Conservation (phyloP, 1,140 invertebrate species). For the Argopecten irradians region DNA sequence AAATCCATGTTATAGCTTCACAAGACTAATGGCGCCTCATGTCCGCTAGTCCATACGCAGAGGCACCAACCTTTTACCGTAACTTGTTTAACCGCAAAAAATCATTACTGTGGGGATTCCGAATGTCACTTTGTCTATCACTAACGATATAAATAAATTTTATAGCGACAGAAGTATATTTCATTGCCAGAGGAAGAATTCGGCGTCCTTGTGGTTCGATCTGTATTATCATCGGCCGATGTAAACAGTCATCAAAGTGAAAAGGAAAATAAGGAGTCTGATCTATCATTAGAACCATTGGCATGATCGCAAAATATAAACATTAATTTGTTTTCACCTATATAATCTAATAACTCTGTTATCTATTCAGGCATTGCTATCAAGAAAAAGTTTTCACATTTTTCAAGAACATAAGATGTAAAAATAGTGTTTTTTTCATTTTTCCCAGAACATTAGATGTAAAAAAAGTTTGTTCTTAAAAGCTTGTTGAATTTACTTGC, state of each 20-base stretch:
- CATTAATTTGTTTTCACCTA: too few relatives aligned
- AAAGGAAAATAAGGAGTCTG: too few relatives aligned
- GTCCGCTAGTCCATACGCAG: background rate
- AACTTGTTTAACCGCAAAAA: background rate
- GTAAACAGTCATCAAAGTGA: background rate
- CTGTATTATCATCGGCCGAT: background rate
- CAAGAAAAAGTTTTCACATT: too few relatives aligned
- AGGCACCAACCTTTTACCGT: background rate
- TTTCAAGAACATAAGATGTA: too few relatives aligned
- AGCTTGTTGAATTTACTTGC: too few relatives aligned
- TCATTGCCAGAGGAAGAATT: background rate
- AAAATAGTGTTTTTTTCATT: too few relatives aligned
- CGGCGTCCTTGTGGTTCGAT: background rate
- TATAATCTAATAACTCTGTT: too few relatives aligned
- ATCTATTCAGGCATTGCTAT: too few relatives aligned
- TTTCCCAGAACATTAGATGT: too few relatives aligned
- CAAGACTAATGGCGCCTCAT: background rate
- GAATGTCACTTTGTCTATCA: conserved; percentile 8
- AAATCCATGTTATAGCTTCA: background rate
- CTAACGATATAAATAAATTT: background rate
- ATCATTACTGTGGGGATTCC: background rate
- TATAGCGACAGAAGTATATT: background rate
- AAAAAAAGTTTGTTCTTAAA: too few relatives aligned
- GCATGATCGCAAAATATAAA: too few relatives aligned
- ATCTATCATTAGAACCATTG: background rate